phyloP scores from a whole-genome alignment of 2,888 invertebrate genomes.

The Nemotelus pantherinus region DNA sequence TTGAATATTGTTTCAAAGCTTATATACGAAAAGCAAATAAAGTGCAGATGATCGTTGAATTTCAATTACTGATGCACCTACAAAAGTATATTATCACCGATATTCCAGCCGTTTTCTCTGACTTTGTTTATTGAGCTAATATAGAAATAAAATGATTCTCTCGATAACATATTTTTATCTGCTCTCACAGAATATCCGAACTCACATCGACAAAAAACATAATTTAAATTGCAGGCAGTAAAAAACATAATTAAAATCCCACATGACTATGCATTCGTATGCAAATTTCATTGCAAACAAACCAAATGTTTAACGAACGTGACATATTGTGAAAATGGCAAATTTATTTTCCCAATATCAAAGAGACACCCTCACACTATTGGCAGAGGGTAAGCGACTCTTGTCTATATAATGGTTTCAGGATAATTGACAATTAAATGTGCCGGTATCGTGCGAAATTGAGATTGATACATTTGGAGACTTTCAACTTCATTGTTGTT shows the following conservation, averaged over 20 bases:
- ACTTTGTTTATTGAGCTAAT: no score
- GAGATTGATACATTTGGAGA: constrained; percentile 19
- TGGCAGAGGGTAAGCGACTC: neutral
- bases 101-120: no score
- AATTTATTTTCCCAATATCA: constrained; percentile 16
- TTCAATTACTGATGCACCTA: no score
- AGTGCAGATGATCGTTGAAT: no score
- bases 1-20: no score
- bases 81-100: no score
- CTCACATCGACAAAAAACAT: neutral
- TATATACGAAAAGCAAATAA: no score
- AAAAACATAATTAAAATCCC: constrained; percentile 24
- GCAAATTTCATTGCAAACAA: constrained; percentile 13
- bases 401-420: constrained; percentile 14
- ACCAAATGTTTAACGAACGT: constrained; percentile 25
- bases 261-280: neutral
- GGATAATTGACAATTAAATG: constrained; percentile 43
- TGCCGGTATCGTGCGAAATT: constrained; percentile 21
- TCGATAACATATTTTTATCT: no score
- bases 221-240: constrained; percentile 12
- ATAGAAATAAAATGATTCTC: no score
- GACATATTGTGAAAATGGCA: constrained; percentile 33
- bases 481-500: no score
- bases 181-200: no score
- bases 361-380: neutral